Base-by-base conservation (phyloP, 2,888 invertebrate species). In the Augochlorella aurata region DNA sequence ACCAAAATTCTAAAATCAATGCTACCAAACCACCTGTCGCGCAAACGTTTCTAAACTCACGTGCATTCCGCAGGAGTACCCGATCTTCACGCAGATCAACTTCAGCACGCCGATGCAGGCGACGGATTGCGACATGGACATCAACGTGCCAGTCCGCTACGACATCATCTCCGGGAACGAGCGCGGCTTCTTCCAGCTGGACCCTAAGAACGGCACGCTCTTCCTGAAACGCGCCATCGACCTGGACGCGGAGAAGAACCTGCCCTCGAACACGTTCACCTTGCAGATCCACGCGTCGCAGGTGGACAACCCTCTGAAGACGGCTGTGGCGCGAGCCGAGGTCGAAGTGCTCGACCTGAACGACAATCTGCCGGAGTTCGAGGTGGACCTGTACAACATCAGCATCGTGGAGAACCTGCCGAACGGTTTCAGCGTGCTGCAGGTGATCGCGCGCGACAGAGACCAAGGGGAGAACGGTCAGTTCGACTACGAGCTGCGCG, bases 401-500 rank as follows among this genome's bases (percentile, higher is more conserved):
- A 98, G 98, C 87, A 98, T 98, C 84, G 98, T 98, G 65, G 98
- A 98, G 92, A 98, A 98, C 92, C 94, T 98, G 47, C 98, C 98
- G 0, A 97, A 97, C 88, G 98, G 98, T 1, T 96, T 96, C 89
- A 96, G 96, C 88, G 96, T 96, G 8, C 92, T 96, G 12, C 89
- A 91, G 68, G 96, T 98, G 14, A 95, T 97, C 90, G 98, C 98
- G 0, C 94, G 95, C 0, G 98, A 98, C 91, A 96, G 95, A 72
- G 98, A 98, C 92, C 97, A 97, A 94, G 97, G 96, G 0, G 97
- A 97, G 83, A 98, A 98, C 91, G 97, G 96, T 0, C 97, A 97
- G 90, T 98, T 98, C 89, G 95, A 95, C 0, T 98, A 97, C 92
- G 96, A 97, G 88, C 94, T 98, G 4, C 96, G 95, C 54, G 97